A percentile compares a stretch with the other conserved stretches of the same genome.
Evolutionary conservation across 92 coral and sea anemone species (phyloP).

Genomic region (Phymanthus crucifer): DNA sequence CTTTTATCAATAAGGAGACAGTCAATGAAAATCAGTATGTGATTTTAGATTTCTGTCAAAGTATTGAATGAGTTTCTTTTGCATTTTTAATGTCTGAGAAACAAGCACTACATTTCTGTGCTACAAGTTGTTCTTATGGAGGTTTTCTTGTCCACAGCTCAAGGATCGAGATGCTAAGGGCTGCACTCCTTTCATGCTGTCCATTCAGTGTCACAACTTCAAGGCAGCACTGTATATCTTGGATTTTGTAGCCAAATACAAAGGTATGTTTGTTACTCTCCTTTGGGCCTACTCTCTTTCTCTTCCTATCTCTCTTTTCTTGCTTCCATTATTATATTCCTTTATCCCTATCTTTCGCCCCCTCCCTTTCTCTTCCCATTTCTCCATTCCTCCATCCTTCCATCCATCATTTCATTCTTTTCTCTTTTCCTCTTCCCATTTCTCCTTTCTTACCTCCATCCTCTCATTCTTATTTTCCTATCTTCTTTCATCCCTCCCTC

Average conservation of each 20-base stretch:
- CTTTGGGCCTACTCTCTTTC: no score
- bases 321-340: no score
- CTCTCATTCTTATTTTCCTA: neutral
- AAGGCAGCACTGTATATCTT: constrained; percentile 78
- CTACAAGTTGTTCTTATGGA: neutral
- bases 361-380: neutral
- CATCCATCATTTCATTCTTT: neutral
- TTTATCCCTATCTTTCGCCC: constrained; percentile 13
- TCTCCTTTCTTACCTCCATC: neutral
- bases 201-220: constrained; percentile 84
- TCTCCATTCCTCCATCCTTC: neutral
- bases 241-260: constrained; percentile 64
- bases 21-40: no score
- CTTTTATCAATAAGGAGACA: no score
- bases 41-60: no score
- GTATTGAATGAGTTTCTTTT: no score
- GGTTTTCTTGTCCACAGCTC: constrained; percentile 42
- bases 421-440: neutral
- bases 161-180: constrained; percentile 82
- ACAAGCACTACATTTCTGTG: no score
- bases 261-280: constrained; percentile 43
- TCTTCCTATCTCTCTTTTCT: no score
- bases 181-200: constrained; percentile 84
- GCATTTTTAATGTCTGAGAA: neutral
- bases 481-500: neutral